These are phyloP conservation scores for Cyprinodon diabolis DNA, from an alignment of 2,797 vertebrate species.

Conservation along the genomic window DNA sequence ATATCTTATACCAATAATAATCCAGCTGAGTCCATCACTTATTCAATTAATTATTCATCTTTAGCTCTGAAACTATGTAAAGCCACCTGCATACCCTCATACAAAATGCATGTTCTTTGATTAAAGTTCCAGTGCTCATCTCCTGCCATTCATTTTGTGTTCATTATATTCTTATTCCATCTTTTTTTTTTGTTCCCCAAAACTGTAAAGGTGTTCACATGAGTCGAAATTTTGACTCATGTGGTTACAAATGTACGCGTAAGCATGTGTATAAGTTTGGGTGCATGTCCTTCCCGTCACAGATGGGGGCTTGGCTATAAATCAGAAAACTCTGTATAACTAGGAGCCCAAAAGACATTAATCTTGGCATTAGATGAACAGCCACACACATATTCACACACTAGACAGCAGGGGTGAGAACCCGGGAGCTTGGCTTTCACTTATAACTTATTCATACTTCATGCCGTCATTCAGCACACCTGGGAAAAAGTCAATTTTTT, in stretches of 20 bases:
- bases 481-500: constrained; percentile 60
- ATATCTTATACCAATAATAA: constrained; percentile 65
- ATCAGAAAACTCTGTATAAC: constrained; percentile 51
- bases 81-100: constrained; percentile 48
- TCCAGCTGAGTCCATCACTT: constrained; percentile 61
- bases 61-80: constrained; percentile 10
- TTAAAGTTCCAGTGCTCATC: constrained; percentile 36
- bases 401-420: constrained; percentile 28
- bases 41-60: constrained; percentile 67
- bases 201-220: neutral
- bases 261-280: neutral
- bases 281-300: constrained; percentile 19
- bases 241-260: constrained; percentile 17
- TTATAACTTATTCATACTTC: constrained; percentile 76
- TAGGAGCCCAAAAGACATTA: constrained; percentile 43
- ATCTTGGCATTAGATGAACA: constrained; percentile 47
- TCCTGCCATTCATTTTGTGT: constrained; percentile 8
- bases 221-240: constrained; percentile 21
- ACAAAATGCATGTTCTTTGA: constrained; percentile 64
- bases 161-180: constrained; percentile 10
- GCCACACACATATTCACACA: constrained; percentile 7
- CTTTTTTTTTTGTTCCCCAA: constrained; percentile 20
- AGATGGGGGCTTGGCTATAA: constrained; percentile 48
- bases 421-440: constrained; percentile 51
- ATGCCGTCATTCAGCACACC: constrained; percentile 53